Base-by-base conservation (phyloP, 1,140 invertebrate species). In the Helicorthomorpha holstii region DNA sequence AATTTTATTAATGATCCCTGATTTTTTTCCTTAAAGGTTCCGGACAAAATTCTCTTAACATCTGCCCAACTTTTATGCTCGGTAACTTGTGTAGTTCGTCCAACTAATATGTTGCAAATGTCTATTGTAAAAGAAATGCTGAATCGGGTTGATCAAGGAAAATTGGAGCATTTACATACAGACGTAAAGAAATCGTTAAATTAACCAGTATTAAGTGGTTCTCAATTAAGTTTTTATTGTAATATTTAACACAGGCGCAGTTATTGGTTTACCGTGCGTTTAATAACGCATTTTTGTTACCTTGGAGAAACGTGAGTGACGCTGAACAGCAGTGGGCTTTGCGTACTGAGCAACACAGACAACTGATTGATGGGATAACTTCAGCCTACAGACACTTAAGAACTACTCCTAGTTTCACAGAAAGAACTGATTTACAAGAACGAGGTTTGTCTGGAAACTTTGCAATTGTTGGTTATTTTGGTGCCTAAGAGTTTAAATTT, bases 1-100 rank as follows among this genome's bases (percentile, higher is more conserved):
- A n/a, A n/a, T n/a, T n/a, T n/a, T n/a, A n/a, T n/a, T n/a, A n/a
- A n/a, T n/a, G n/a, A n/a, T n/a, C n/a, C n/a, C n/a, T n/a, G n/a
- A n/a, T n/a, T n/a, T n/a, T n/a, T n/a, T n/a, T n/a, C n/a, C n/a
- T n/a, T n/a, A n/a, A n/a, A 29, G 50, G 27, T 24, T 25, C 67
- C 71, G 27, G 61, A 70, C 21, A 76, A 73, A 60, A 66, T 80
- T 10, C 62, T 73, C 27, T 73, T 78, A 60, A 75, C 75, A 29
- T 72, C 75, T 34, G 71, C 72, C 24, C 76, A 79, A 62, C 64
- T 79, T 34, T 62, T 81, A 1, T 66, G 73, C 54, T 77, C 75
- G 2, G 58, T 78, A 27, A 72, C 70, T 2, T 68, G 69, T 0
- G 75, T 76, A 58, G 66, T 79, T 0, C 67, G 75, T 51, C 76